Evolutionary conservation across 2,888 invertebrate genomes (phyloP), one percentile per base, ranked within the genome.

Genomic region (Neoascia interrupta): DNA sequence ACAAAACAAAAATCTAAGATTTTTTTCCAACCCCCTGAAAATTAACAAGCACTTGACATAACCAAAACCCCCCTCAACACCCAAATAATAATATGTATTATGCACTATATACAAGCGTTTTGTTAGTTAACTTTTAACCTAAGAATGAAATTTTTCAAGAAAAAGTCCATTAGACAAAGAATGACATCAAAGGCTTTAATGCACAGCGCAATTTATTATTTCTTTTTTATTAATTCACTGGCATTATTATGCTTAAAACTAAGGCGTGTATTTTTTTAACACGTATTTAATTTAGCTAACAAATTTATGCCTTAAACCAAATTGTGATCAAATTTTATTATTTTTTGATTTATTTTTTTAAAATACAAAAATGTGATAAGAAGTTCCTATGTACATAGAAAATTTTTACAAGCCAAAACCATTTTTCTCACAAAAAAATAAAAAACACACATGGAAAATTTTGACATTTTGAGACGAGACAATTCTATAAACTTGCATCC

Each of bases 371-470:
- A 53, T 72, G 72, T 76, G 76, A 76, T 76, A 72, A 72, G 13
- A 60, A 72, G 76, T 76, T 76, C 76, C 76, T 76, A 76, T 58
- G 68, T 58, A 68, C 56, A 68, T 72, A 72, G 51, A 64, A 43
- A 49, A 66, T 54, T 60, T 70, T 63, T 70, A 76, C 70, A 72
- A 76, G 45, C 64, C 34, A 5, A 31, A 8, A 31, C 31, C 4
- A 21, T 34, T 26, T 34, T 34, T 28, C n/a, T n/a, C 2, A 58
- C 5, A 36, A 23, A 34, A 56, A 56, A 31, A 23, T 23, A 5
- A 39, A 31, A 15, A 15, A 26, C 34, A 53, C 15, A 66, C 43
- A 36, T 36, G 56, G 11, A 69, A 47, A 31, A 47, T 23, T 21
- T 37, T n/a, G n/a, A n/a, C n/a, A n/a, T 37, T 66, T 11, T 54